Evolutionary conservation across 2,113 vertebrate genomes (phyloP).

Genomic region (Centropus bengalensis): DNA sequence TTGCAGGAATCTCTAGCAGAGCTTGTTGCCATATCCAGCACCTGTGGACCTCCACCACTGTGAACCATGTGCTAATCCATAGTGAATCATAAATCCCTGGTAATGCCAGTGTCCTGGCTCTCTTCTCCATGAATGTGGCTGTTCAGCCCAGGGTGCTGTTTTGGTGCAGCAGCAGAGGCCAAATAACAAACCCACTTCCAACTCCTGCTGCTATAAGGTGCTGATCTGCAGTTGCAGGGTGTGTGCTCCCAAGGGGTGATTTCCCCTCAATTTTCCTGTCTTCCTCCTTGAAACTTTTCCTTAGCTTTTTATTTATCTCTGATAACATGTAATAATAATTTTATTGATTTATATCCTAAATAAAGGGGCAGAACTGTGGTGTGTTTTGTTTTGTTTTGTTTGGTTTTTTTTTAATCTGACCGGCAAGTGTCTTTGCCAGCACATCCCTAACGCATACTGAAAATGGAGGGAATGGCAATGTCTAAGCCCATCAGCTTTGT

Average conservation of each 20-base stretch:
- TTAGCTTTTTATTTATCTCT: neutral
- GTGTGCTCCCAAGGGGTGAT: accelerated
- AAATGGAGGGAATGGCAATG: neutral
- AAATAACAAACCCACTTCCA: accelerated
- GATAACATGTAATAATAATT: neutral
- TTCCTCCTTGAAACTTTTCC: neutral
- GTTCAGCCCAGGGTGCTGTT: neutral
- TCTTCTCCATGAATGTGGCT: accelerated
- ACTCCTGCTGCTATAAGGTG: neutral
- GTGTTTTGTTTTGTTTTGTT: too few relatives aligned
- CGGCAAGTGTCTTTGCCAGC: neutral
- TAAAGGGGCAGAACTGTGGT: neutral
- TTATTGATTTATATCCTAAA: neutral
- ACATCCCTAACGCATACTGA: neutral
- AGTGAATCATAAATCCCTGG: neutral
- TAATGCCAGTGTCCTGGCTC: neutral
- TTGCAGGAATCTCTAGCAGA: neutral
- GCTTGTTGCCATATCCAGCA: neutral
- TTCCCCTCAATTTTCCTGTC: neutral
- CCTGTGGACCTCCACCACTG: neutral
- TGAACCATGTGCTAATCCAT: accelerated
- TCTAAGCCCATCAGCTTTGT: neutral
- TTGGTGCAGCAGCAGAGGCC: neutral
- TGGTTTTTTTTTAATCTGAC: neutral
- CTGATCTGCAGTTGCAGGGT: accelerated